Percentiles rank a stretch among this genome's conserved stretches.
Evolutionary conservation across 2,797 vertebrate genomes (phyloP).

Genomic region (Malurus leucopterus): DNA sequence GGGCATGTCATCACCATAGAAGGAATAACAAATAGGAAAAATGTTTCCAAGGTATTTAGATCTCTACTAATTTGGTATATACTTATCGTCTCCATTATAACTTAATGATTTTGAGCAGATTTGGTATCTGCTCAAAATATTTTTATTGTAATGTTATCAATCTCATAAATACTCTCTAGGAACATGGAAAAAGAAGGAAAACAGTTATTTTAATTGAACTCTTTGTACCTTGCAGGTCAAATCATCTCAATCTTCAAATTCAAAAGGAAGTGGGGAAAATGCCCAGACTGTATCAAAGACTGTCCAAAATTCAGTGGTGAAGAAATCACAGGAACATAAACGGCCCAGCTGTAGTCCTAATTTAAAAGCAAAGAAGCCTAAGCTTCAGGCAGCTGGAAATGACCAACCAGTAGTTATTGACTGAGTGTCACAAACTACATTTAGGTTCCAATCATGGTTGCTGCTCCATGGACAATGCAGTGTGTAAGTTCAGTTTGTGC

Average conservation of each 20-base stretch:
- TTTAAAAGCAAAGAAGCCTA: slow-evolving; percentile 80
- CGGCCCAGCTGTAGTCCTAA: slow-evolving; percentile 34
- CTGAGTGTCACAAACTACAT: not conserved
- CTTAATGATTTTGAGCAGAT: no score
- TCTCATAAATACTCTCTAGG: not conserved
- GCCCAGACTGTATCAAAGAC: slow-evolving; percentile 44
- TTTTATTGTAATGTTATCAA: not conserved
- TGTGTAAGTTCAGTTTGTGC: not conserved
- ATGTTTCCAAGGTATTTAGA: slow-evolving; percentile 53
- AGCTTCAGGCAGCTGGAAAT: slow-evolving; percentile 12
- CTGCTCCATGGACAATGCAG: not conserved
- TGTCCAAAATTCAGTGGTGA: not conserved
- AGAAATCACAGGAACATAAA: slow-evolving; percentile 66
- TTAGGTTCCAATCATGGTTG: not conserved
- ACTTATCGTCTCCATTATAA: not conserved
- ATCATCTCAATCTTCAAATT: slow-evolving; percentile 31
- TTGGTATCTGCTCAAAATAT: not conserved
- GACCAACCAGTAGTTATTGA: slow-evolving; percentile 32
- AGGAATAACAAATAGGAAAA: slow-evolving; percentile 55
- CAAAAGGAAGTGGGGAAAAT: not conserved
- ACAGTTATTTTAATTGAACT: not conserved
- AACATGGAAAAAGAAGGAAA: not conserved
- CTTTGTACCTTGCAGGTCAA: slow-evolving; percentile 74
- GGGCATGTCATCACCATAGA: slow-evolving; percentile 77
- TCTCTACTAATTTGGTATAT: not conserved